phyloP scores from a whole-genome alignment of 2,797 vertebrate species.

The Sebastes cheni region DNA sequence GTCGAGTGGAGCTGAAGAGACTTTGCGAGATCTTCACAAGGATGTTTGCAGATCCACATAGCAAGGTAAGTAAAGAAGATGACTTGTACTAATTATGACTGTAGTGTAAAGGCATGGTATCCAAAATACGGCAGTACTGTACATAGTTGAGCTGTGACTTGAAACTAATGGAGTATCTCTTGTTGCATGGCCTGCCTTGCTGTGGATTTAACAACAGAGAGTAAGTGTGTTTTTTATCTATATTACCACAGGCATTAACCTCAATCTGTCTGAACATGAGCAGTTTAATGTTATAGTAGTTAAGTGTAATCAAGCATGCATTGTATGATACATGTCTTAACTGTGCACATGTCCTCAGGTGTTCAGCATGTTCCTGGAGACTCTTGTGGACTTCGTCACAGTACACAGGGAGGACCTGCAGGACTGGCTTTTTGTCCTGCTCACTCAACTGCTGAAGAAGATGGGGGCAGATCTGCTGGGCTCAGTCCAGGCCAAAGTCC shows the following conservation, averaged over 20 bases:
- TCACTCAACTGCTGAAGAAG: constrained; percentile 97
- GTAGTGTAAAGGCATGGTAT: not conserved
- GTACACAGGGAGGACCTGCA: constrained; percentile 95
- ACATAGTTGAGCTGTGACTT: not conserved
- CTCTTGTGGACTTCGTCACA: constrained; percentile 95
- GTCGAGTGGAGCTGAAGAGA: constrained; percentile 95
- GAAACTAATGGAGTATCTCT: constrained; percentile 83
- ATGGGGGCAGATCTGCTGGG: constrained; percentile 96
- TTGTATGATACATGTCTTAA: not conserved
- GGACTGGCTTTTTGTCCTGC: constrained; percentile 96
- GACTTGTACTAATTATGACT: not conserved
- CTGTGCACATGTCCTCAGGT: constrained; percentile 79
- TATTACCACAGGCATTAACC: not conserved
- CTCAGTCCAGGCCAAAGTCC: constrained; percentile 96
- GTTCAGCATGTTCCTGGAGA: constrained; percentile 99
- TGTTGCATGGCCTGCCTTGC: constrained; percentile 95
- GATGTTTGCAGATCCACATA: constrained; percentile 98
- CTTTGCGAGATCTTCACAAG: constrained; percentile 98
- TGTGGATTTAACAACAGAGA: constrained; percentile 97
- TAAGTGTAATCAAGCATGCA: not conserved
- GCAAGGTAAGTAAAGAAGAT: constrained; percentile 90
- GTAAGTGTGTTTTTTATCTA: constrained; percentile 87
- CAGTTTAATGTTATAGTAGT: not conserved
- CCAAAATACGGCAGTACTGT: not conserved
- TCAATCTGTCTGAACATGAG: not conserved